Evolutionary conservation across 2,113 vertebrate genomes (phyloP).

Genomic region (Tragulus kanchil): DNA sequence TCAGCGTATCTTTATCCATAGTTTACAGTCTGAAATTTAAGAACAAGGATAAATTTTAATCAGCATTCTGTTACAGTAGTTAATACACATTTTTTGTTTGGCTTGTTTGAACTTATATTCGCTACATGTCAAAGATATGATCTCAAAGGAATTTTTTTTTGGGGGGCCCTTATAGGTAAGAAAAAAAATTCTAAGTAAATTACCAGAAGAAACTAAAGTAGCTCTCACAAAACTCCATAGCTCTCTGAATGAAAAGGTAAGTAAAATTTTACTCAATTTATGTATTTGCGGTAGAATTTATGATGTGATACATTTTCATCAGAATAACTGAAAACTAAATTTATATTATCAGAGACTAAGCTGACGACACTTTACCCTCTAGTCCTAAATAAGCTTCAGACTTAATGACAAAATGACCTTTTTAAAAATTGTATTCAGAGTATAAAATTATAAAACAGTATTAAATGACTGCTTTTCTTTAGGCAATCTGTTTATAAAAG

Average conservation of each 20-base stretch:
- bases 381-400: slow-evolving; percentile 43
- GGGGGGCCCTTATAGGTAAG: slow-evolving; percentile 88
- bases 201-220: slow-evolving; percentile 93
- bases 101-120: slow-evolving; percentile 7
- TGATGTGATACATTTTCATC: slow-evolving; percentile 1
- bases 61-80: background rate
- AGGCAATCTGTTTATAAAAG: background rate
- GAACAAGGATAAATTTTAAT: slow-evolving; percentile 1
- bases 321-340: background rate
- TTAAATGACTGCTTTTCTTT: slow-evolving; percentile 18
- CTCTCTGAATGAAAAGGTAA: slow-evolving; percentile 95
- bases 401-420: background rate
- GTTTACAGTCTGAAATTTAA: slow-evolving; percentile 40
- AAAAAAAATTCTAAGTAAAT: slow-evolving; percentile 94
- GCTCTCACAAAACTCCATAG: slow-evolving; percentile 94
- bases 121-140: background rate
- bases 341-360: background rate
- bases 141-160: slow-evolving; percentile 57
- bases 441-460: slow-evolving; percentile 6
- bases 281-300: background rate
- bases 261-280: slow-evolving; percentile 59
- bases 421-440: slow-evolving; percentile 1
- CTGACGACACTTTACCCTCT: background rate
- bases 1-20: background rate
- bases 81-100: background rate